Evolutionary conservation across 1,140 invertebrate genomes (phyloP), one percentile per base, ranked within the genome.

Genomic region (Cyclargus thomasi): DNA sequence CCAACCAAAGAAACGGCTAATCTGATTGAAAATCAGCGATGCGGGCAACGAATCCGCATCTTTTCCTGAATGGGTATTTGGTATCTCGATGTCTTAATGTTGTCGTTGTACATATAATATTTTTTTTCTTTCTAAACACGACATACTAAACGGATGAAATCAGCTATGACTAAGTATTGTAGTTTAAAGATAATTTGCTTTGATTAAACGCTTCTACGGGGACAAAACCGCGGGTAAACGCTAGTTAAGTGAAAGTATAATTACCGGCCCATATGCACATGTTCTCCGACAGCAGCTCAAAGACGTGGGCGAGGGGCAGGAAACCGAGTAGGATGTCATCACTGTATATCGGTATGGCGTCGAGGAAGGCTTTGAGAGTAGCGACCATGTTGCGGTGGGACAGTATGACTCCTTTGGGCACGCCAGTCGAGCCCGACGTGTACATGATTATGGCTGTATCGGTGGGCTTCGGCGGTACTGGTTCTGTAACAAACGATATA

Each of bases 361-460:
- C 95, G 36, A 94, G 94, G 85, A 98, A 99, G 5, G 97, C 95
- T 78, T 97, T 95, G 78, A 99, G 93, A 2, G 97, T 96, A 36
- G 94, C 92, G 70, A 99, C 93, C 76, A 99, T 95, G 90, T 99
- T 99, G 73, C 93, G 93, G 85, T 99, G 98, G 0, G 96, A 95
- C n/a, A 97, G 82, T 22, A 96, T 80, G 1, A 97, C 96, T 29
- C 96, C 96, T 90, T 98, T 98, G 0, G 97, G 97, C 67, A 96
- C 94, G 35, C 97, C 97, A 0, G 97, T 99, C 0, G 97, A 98
- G 1, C 97, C 97, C 74, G 96, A 97, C 0, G 97, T 99, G 91
- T 99, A 99, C 97, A 99, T 99, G 55, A 99, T 96, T 75, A 99
- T 97, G 18, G 97, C 97, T 16, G 94, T 94, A 78, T 99, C 97